These are phyloP conservation scores for Sesia bembeciformis DNA, from an alignment of 2,888 invertebrate species.

Conservation along the genomic window DNA sequence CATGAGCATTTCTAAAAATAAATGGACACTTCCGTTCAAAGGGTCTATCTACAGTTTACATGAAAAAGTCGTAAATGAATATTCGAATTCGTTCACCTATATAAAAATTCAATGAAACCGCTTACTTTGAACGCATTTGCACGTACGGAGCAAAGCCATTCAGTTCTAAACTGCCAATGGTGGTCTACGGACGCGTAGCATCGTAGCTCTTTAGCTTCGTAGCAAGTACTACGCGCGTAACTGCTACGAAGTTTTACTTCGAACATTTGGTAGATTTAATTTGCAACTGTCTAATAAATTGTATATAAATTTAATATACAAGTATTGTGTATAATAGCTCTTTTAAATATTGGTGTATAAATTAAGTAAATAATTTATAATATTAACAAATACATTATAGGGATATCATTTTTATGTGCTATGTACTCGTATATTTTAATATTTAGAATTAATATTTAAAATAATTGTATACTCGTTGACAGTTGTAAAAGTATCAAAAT, in stretches of 20 bases:
- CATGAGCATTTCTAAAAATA: background rate
- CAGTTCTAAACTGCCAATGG: conserved; percentile 1
- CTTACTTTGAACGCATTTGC: background rate
- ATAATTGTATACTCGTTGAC: too few relatives aligned
- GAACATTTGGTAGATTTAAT: too few relatives aligned
- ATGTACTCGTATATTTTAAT: too few relatives aligned
- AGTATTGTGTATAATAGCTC: too few relatives aligned
- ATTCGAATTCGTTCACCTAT: background rate
- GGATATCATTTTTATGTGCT: too few relatives aligned
- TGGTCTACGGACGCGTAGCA: conserved; percentile 10
- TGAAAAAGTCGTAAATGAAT: background rate
- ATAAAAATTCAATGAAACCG: background rate
- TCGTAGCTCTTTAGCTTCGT: conserved; percentile 6
- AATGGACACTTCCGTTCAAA: background rate
- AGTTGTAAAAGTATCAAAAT: too few relatives aligned
- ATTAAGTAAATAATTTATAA: too few relatives aligned
- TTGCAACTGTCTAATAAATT: too few relatives aligned
- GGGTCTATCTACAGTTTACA: background rate
- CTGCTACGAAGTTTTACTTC: background rate
- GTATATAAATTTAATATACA: too few relatives aligned
- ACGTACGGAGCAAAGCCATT: background rate
- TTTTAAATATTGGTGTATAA: too few relatives aligned
- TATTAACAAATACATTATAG: too few relatives aligned
- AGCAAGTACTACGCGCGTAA: conserved; percentile 2
- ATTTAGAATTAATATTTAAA: too few relatives aligned